Conservation (phyloP, 2,113 vertebrate genomes). For the Buteo buteo region DNA sequence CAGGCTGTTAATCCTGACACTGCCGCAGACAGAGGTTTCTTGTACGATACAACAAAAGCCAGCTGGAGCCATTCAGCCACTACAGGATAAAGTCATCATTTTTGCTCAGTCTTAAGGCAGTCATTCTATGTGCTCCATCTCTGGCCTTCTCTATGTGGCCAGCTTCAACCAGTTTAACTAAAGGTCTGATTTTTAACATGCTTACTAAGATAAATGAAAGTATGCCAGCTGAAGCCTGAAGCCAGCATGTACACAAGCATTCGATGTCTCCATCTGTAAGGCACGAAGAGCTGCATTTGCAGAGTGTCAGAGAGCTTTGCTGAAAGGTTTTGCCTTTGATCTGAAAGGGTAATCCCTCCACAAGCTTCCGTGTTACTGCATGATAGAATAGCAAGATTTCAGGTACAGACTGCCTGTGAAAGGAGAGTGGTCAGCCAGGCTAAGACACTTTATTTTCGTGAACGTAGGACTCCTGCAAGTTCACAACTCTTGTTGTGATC, state of each 20-base stretch:
- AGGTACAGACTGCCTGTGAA: not conserved
- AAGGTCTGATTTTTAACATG: not conserved
- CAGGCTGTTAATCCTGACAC: not conserved
- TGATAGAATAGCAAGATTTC: not conserved
- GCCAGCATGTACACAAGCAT: not conserved
- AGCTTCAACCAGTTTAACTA: not conserved
- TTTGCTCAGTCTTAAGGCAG: not conserved
- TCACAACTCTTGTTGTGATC: not conserved
- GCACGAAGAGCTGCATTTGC: not conserved
- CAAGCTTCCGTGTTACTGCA: not conserved
- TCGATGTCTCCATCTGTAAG: not conserved
- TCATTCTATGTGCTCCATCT: not conserved
- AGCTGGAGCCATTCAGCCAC: constrained; percentile 10
- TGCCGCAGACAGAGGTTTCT: not conserved
- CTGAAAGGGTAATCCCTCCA: not conserved
- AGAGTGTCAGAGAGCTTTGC: not conserved
- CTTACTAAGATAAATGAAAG: not conserved
- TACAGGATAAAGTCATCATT: not conserved
- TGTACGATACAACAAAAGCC: not conserved
- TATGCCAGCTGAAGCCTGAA: not conserved
- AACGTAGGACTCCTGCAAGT: not conserved
- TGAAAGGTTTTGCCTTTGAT: not conserved
- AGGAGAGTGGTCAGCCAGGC: not conserved
- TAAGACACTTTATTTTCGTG: not conserved
- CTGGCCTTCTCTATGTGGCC: not conserved